Evolutionary conservation across 2,113 vertebrate species (phyloP).

Genomic region (Corythornis madagascariensis): DNA sequence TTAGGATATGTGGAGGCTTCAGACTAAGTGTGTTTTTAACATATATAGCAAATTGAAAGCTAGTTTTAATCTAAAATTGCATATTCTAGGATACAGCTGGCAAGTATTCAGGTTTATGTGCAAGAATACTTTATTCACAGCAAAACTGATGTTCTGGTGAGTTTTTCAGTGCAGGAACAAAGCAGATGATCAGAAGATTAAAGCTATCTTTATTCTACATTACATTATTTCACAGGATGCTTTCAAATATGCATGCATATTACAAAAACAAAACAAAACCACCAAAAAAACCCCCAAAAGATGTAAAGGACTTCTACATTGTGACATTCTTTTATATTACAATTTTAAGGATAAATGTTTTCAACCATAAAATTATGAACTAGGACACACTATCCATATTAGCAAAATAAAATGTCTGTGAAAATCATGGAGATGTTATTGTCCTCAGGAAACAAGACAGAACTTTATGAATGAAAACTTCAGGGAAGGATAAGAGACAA

Average conservation of each 20-base stretch:
- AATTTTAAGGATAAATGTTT: background rate
- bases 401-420: background rate
- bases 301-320: background rate
- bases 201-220: background rate
- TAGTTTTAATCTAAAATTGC: slow-evolving; percentile 25
- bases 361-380: background rate
- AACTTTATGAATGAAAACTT: background rate
- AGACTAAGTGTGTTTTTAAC: background rate
- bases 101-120: background rate
- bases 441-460: background rate
- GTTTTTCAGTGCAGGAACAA: background rate
- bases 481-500: background rate
- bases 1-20: background rate
- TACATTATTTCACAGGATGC: background rate
- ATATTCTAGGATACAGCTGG: background rate
- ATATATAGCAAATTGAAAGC: background rate
- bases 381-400: background rate
- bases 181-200: background rate
- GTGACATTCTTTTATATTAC: background rate
- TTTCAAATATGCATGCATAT: background rate
- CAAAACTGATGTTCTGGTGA: background rate
- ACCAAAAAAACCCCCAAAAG: background rate
- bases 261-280: background rate
- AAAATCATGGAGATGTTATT: background rate
- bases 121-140: background rate